Conservation (phyloP, 2,113 vertebrate genomes). For the Heterotis niloticus region DNA sequence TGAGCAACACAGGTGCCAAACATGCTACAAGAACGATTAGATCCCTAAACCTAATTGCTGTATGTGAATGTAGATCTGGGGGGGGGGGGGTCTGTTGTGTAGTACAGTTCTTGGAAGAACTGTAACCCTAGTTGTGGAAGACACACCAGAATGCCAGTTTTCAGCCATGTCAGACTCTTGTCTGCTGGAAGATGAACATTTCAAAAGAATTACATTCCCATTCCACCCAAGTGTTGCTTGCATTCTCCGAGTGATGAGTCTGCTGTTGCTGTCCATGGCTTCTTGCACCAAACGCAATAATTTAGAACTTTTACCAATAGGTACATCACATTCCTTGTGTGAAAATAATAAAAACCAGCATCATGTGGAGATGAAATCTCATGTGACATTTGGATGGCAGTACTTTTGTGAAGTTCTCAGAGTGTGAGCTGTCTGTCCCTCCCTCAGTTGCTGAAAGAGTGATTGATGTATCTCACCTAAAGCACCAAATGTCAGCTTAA, state of each 20-base stretch:
- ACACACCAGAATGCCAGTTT: background rate
- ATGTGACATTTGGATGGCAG: background rate
- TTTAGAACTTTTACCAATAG: constrained; percentile 16
- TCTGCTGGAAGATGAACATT: background rate
- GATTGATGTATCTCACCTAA: constrained; percentile 3
- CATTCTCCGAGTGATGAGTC: background rate
- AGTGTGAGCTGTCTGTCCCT: background rate
- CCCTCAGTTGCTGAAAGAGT: background rate
- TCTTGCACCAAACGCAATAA: background rate
- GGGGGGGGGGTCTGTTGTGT: no score
- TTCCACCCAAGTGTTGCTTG: background rate
- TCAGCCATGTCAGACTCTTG: background rate
- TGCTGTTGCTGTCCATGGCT: background rate
- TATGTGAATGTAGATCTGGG: no score
- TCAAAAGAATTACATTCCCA: background rate
- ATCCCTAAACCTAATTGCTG: no score
- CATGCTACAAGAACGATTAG: background rate
- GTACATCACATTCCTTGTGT: constrained; percentile 6
- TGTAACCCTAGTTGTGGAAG: no score
- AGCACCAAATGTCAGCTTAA: background rate
- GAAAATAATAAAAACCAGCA: background rate
- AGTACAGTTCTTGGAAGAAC: background rate
- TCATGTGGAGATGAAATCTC: background rate
- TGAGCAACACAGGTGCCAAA: constrained; percentile 43
- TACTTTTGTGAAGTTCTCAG: constrained; percentile 2